phyloP scores from a whole-genome alignment of 2,113 vertebrate species.

The Tyrannus savana region DNA sequence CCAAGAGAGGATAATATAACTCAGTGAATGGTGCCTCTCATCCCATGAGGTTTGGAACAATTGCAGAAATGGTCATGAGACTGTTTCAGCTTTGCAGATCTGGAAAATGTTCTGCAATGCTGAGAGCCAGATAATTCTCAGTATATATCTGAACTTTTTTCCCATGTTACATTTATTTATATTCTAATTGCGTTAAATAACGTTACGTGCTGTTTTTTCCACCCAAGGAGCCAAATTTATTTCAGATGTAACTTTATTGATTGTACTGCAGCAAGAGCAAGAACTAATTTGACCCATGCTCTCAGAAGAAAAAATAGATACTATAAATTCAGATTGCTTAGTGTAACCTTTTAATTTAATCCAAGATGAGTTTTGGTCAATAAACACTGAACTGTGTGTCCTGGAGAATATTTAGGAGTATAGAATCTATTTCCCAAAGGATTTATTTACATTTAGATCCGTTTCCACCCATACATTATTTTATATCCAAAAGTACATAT shows the following conservation, averaged over 20 bases:
- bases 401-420: background rate
- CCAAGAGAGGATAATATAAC: background rate
- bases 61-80: background rate
- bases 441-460: background rate
- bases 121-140: slow-evolving; percentile 1
- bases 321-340: background rate
- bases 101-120: slow-evolving; percentile 30
- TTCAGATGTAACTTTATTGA: slow-evolving; percentile 50
- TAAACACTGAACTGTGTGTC: background rate
- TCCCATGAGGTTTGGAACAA: background rate
- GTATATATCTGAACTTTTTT: background rate
- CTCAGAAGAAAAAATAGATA: background rate
- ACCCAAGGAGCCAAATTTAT: background rate
- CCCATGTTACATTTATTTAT: slow-evolving; percentile 24
- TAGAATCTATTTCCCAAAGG: background rate
- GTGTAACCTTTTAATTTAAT: background rate
- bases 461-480: background rate
- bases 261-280: background rate
- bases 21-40: background rate
- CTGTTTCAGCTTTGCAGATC: background rate
- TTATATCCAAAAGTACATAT: background rate
- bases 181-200: slow-evolving; percentile 34
- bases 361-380: background rate
- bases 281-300: slow-evolving; percentile 1
- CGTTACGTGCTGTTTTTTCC: background rate